Conservation (phyloP, 2,888 invertebrate species). For the Dusona sp. region DNA sequence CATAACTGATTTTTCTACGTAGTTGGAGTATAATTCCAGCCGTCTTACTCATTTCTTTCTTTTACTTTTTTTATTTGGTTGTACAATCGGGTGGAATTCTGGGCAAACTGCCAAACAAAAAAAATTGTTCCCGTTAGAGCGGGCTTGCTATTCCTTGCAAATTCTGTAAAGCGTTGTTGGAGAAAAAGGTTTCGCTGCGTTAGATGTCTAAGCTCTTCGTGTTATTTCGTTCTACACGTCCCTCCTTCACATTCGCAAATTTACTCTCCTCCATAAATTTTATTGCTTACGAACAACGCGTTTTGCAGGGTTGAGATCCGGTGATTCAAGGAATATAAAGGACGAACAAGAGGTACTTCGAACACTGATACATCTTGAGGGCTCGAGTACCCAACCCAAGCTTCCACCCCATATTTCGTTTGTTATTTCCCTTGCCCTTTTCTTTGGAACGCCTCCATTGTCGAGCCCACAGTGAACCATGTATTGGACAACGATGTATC, state of each 20-base stretch:
- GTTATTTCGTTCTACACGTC: constrained; percentile 24
- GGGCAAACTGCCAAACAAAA: not conserved
- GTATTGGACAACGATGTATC: constrained; percentile 39
- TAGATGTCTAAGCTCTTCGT: constrained; percentile 19
- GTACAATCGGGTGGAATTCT: not conserved
- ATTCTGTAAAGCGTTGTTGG: not conserved
- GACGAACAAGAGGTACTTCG: constrained; percentile 27
- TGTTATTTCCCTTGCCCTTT: constrained; percentile 19
- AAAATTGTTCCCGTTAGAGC: not conserved
- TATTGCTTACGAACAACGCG: constrained; percentile 58
- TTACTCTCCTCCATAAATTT: constrained; percentile 52
- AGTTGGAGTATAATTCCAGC: not conserved
- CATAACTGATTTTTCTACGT: not conserved
- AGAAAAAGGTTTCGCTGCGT: not conserved
- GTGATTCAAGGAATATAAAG: constrained; percentile 41
- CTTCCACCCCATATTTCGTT: constrained; percentile 42
- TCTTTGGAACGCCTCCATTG: constrained; percentile 45
- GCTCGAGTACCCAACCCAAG: constrained; percentile 2
- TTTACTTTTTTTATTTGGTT: not conserved
- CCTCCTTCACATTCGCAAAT: constrained; percentile 36
- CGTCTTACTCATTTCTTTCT: not conserved
- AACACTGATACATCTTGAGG: constrained; percentile 43
- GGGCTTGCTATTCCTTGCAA: not conserved
- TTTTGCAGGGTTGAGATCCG: constrained; percentile 52
- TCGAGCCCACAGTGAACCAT: constrained; percentile 56